phyloP scores from a whole-genome alignment of 1,140 invertebrate genomes.

The Holcopasites calliopsidis region DNA sequence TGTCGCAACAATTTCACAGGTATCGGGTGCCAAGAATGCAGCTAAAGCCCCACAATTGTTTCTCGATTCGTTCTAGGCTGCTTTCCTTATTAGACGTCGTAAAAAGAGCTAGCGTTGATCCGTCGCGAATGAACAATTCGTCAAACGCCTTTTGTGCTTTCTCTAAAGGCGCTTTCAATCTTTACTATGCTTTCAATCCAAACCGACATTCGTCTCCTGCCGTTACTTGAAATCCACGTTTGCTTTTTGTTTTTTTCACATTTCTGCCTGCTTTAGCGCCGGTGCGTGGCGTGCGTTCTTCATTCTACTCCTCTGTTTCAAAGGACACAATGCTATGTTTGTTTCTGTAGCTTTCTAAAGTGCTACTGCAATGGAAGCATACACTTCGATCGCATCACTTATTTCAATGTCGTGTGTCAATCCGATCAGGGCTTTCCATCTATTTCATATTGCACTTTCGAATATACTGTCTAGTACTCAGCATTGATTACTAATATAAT shows the following conservation, averaged over 20 bases:
- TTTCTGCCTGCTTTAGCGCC: background rate
- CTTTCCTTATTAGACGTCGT: conserved; percentile 52
- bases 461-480: too few species aligned
- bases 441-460: too few species aligned
- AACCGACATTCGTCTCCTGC: background rate
- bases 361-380: background rate
- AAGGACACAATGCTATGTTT: background rate
- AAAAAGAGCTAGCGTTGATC: background rate
- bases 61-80: conserved; percentile 38
- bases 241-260: background rate
- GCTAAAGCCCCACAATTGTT: conserved; percentile 50
- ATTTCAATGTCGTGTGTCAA: too few species aligned
- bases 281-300: background rate
- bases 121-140: conserved; percentile 20
- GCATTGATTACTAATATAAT: too few species aligned
- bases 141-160: conserved; percentile 2
- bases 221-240: background rate
- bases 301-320: background rate
- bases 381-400: too few species aligned
- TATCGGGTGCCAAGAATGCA: conserved; percentile 58
- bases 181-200: background rate
- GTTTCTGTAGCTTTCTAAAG: background rate
- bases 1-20: conserved; percentile 61
- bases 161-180: background rate
- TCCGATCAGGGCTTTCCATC: too few species aligned